Conservation (phyloP, 2,888 invertebrate genomes). For the Agrochola lota region DNA sequence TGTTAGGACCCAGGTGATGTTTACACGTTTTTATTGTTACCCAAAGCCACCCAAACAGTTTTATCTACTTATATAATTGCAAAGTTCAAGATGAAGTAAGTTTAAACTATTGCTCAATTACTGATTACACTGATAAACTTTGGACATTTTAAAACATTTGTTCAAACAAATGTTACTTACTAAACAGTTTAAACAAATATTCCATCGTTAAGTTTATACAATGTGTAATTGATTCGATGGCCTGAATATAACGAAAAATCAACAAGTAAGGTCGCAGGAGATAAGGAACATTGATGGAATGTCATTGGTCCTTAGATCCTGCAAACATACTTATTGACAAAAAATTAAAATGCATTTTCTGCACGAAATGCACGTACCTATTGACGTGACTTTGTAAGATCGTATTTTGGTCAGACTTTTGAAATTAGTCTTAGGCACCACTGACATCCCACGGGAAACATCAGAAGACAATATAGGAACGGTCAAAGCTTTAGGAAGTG, state of each 20-base stretch:
- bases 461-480: no score
- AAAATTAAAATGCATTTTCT: not conserved
- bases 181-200: constrained; percentile 22
- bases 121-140: constrained; percentile 48
- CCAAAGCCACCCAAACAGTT: not conserved
- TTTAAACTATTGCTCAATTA: constrained; percentile 30
- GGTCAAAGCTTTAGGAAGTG: no score
- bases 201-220: not conserved
- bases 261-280: not conserved
- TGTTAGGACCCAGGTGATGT: no score
- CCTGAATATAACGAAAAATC: constrained; percentile 3
- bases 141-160: constrained; percentile 50
- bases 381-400: no score
- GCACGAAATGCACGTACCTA: not conserved
- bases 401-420: no score
- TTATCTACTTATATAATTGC: constrained; percentile 7
- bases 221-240: constrained; percentile 14
- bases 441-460: no score
- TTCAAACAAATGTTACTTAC: constrained; percentile 25
- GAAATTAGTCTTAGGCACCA: no score
- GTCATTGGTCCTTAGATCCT: no score
- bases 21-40: not conserved
- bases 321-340: not conserved
- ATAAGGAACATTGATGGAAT: no score
- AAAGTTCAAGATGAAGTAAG: constrained; percentile 1